Conservation (phyloP, 2,113 vertebrate species). For the Quiscalus mexicanus region DNA sequence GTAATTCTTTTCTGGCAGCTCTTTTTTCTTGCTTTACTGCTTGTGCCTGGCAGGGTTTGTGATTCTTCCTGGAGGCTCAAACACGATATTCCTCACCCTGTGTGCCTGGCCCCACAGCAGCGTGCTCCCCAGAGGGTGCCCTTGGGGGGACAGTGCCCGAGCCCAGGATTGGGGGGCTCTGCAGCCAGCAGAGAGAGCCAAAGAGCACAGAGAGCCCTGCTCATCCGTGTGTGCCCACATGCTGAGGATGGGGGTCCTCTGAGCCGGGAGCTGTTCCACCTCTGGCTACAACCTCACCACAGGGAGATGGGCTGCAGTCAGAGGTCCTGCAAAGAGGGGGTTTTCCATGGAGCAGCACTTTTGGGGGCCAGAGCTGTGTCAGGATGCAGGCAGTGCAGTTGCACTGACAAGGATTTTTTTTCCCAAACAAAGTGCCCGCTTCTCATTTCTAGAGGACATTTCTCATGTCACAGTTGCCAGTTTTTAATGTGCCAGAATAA, state of each 20-base stretch:
- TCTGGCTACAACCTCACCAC: fast-evolving
- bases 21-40: not conserved
- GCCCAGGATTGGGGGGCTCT: not conserved
- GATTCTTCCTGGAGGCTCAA: not conserved
- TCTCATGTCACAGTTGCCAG: not conserved
- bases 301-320: not conserved
- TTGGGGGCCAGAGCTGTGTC: fast-evolving
- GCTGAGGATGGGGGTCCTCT: not conserved
- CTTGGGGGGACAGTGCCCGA: not conserved
- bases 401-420: not conserved
- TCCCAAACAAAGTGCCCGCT: not conserved
- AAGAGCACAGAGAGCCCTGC: slow-evolving; percentile 5
- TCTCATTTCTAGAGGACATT: not conserved
- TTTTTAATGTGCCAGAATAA: not conserved
- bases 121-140: not conserved
- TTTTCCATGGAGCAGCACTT: not conserved
- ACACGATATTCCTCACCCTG: not conserved
- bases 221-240: not conserved
- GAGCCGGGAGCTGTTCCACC: not conserved
- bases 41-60: not conserved
- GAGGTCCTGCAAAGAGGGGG: not conserved
- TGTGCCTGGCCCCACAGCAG: not conserved
- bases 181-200: slow-evolving; percentile 65
- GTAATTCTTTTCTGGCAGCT: not conserved
- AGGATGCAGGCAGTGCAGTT: not conserved